Conservation (phyloP, 1,140 invertebrate species). For the Nebria ingens region DNA sequence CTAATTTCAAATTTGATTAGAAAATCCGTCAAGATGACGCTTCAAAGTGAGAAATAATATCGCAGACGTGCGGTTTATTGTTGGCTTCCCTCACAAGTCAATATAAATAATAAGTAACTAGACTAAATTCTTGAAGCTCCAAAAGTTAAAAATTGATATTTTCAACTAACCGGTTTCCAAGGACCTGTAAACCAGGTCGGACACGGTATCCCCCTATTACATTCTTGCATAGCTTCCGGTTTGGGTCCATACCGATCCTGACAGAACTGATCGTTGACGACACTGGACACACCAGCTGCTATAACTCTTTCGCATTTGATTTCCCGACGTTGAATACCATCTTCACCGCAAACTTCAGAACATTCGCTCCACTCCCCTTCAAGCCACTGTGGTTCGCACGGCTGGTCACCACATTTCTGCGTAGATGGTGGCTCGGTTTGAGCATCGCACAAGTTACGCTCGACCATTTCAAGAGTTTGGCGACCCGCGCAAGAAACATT, state of each 20-base stretch:
- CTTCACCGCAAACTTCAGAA: conserved; percentile 66
- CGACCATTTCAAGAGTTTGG: conserved; percentile 54
- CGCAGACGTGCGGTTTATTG: no score
- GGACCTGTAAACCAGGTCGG: conserved; percentile 74
- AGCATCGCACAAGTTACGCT: conserved; percentile 67
- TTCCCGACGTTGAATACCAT: conserved; percentile 54
- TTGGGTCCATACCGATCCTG: conserved; percentile 47
- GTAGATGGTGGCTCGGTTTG: conserved; percentile 53
- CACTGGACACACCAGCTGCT: conserved; percentile 45
- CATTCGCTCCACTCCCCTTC: conserved; percentile 75
- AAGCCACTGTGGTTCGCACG: conserved; percentile 78
- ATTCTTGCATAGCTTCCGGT: conserved; percentile 56
- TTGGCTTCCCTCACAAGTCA: no score
- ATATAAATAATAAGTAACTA: no score
- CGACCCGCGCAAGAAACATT: conserved; percentile 60
- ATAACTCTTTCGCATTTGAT: conserved; percentile 71
- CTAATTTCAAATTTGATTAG: no score
- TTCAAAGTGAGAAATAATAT: no score
- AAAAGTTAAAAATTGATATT: conserved; percentile 13
- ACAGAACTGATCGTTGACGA: conserved; percentile 69
- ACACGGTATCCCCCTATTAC: conserved; percentile 66
- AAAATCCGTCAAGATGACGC: no score
- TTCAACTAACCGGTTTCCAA: conserved; percentile 72
- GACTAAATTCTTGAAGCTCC: no score
- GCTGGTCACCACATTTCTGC: conserved; percentile 59